Evolutionary conservation across 1,140 invertebrate genomes (phyloP).

Genomic region (Zaprionus vittiger): DNA sequence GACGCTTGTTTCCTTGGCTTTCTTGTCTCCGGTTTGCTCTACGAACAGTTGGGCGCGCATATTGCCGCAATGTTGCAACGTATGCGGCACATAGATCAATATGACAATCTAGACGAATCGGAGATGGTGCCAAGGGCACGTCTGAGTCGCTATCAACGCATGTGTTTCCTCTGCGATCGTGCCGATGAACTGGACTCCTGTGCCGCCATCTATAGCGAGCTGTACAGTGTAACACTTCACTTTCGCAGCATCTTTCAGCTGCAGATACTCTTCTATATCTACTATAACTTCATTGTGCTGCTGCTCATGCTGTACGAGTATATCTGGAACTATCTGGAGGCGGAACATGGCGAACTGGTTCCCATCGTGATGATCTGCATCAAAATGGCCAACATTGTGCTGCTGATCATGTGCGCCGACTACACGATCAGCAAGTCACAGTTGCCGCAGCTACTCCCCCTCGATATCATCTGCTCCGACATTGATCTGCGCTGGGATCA

Average conservation of each 20-base stretch:
- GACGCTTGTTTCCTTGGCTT: constrained; percentile 72
- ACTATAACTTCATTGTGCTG: constrained; percentile 68
- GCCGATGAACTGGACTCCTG: constrained; percentile 60
- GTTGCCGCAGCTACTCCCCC: constrained; percentile 41
- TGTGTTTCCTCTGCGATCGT: constrained; percentile 62
- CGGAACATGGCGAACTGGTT: constrained; percentile 32
- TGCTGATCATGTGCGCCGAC: constrained; percentile 70
- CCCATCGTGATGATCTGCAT: constrained; percentile 48
- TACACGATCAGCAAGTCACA: constrained; percentile 53
- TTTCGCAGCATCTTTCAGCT: constrained; percentile 68
- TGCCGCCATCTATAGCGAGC: constrained; percentile 58
- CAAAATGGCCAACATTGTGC: constrained; percentile 60
- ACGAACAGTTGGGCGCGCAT: constrained; percentile 64
- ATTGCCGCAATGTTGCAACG: constrained; percentile 50
- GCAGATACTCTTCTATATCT: constrained; percentile 74
- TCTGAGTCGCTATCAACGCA: constrained; percentile 51
- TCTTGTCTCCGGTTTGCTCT: constrained; percentile 59
- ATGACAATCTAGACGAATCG: neutral
- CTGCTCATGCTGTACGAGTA: constrained; percentile 69
- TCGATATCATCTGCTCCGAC: constrained; percentile 67
- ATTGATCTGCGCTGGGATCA: constrained; percentile 70
- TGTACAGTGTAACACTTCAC: constrained; percentile 54
- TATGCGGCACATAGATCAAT: constrained; percentile 57
- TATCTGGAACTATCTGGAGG: constrained; percentile 51
- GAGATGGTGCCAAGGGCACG: constrained; percentile 1